Base-by-base conservation (phyloP, 2,888 invertebrate species). In the Nineta flava region DNA sequence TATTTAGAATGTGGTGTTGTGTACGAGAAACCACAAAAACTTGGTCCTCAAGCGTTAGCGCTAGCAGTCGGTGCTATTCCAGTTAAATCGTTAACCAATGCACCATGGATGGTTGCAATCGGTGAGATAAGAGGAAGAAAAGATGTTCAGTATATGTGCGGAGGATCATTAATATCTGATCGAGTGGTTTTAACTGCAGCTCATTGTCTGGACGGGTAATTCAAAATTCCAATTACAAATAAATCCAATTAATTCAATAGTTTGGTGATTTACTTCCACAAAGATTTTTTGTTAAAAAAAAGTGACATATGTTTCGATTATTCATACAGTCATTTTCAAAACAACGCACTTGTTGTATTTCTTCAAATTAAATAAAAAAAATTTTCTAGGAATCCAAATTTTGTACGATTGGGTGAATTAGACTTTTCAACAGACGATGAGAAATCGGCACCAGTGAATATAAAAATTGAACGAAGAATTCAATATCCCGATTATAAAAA, bases 71-170 rank as follows among this genome's bases (percentile, higher is more conserved):
- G 57, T 15, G 50, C 55, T 19, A 26, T 2, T 6, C 52, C 57
- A n/a, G 46, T 55, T 1, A 44, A 53, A 15, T 52, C 56, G 2
- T 54, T 55, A 13, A 50, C 53, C 9, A 52, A 50, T 15, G 53
- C 53, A 19, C 57, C 57, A 9, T 57, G 57, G 57, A 57, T 57
- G 55, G 57, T 55, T 15, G 57, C 57, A 2, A 46, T 58, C 13
- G 57, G 57, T 6, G 53, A 56, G 51, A 17, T 45, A 13, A 38
- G 21, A 3, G 41, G 48, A 9, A 46, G 51, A 3, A 38, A 48
- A 7, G 50, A 46, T 3, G 21, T 49, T 2, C 16, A 53, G 19
- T 58, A 55, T 56, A 55, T 52, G 35, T 59, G 59, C 53, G 56
- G 57, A 7, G 59, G 56, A 6, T 48, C 55, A 10, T 49, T 59